Percentiles rank a stretch among this genome's conserved stretches.
These are phyloP conservation scores for Pomacea maculata DNA, from an alignment of 1,140 invertebrate genomes.

Conservation along the genomic window DNA sequence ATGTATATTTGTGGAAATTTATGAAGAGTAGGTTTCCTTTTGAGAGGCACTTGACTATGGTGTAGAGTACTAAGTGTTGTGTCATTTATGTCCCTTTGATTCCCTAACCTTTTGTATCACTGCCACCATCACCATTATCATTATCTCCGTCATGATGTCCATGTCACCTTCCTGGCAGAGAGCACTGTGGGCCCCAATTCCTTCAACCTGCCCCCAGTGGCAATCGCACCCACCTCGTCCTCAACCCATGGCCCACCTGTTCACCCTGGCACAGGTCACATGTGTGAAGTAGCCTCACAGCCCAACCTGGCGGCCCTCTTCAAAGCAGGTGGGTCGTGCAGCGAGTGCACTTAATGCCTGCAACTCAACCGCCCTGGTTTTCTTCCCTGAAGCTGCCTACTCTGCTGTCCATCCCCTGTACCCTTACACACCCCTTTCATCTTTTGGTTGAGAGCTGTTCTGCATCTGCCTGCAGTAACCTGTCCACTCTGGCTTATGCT, in stretches of 20 bases:
- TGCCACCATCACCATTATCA: conserved; percentile 2
- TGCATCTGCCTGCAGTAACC: background rate
- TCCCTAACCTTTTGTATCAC: background rate
- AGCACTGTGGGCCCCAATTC: conserved; percentile 1
- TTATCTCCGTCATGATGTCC: conserved; percentile 5
- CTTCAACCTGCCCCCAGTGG: background rate
- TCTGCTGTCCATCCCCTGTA: background rate
- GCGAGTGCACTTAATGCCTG: background rate
- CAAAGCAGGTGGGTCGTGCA: conserved; percentile 40
- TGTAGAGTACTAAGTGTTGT: no score
- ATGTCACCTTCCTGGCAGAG: background rate
- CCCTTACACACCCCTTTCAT: background rate
- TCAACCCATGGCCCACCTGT: conserved; percentile 21
- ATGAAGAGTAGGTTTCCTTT: no score
- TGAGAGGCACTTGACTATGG: no score
- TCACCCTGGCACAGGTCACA: conserved; percentile 19
- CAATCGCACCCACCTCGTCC: conserved; percentile 18
- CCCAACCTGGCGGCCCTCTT: conserved; percentile 45
- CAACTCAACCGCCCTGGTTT: background rate
- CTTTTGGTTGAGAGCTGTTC: background rate
- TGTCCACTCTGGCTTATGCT: background rate
- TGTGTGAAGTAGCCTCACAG: conserved; percentile 48
- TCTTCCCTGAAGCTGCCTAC: background rate
- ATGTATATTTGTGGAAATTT: no score
- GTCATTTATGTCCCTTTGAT: no score